Evolutionary conservation across 2,113 vertebrate species (phyloP), one percentile per base, ranked within the genome.

Genomic region (Zosterops hypoxanthus): DNA sequence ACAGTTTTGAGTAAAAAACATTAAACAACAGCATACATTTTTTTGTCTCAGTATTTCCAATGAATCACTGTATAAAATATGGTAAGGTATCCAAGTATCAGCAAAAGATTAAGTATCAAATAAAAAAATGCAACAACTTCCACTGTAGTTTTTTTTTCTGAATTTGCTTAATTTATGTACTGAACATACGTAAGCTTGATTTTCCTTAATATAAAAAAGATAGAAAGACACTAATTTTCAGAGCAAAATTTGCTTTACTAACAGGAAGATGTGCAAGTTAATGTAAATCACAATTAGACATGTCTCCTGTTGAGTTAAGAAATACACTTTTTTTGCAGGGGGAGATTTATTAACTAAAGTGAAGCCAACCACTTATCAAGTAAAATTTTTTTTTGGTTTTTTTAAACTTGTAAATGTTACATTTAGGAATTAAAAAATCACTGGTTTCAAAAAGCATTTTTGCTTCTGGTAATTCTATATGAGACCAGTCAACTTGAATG

Each of bases 41-140:
- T 86, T 86, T 69, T 79, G n/a, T 72, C 75, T 95, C 60, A 82
- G 28, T 68, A 92, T 90, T 96, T 91, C 63, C 69, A 96, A 83
- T 25, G 72, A 96, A 97, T 88, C 68, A 79, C 85, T 69, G 64
- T 84, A 88, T 80, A 82, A 66, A 57, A 56, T 63, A 78, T 49
- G 25, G 39, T 57, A 50, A 61, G 3, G 4, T 34, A 34, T 29
- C 36, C 44, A 93, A 73, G 42, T 79, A 56, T 75, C 41, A 66
- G 75, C 52, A 80, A 75, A 84, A 93, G 59, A 77, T 57, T 84
- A 86, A 68, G 71, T 64, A 95, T 60, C 52, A 81, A 68, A 66
- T 41, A 70, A 97, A 81, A 81, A 84, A 82, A 72, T 21, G 5
- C 47, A 42, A 19, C 4, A 80, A 88, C 13, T 65, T 92, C 42